These are phyloP conservation scores for Zaprionus ghesquierei DNA, from an alignment of 1,140 invertebrate species.

Conservation along the genomic window DNA sequence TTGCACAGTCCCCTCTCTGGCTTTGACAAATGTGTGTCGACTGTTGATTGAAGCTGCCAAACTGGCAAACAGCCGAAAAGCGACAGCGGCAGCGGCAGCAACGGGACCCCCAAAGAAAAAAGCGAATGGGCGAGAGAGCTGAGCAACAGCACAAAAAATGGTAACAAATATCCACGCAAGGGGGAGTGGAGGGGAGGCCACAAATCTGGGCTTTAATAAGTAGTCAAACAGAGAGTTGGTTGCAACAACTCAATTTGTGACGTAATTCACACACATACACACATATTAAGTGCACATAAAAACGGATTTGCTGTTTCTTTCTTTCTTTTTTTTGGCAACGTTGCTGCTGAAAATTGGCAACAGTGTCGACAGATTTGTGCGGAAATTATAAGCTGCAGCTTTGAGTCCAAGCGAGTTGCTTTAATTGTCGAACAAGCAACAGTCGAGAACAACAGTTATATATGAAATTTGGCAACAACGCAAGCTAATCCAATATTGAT, in stretches of 20 bases:
- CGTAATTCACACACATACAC: neutral
- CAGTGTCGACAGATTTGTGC: neutral
- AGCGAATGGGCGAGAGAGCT: neutral
- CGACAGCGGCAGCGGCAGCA: too few relatives aligned
- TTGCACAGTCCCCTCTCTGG: neutral
- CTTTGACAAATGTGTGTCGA: constrained; percentile 49
- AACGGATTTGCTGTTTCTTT: neutral
- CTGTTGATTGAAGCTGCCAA: constrained; percentile 46
- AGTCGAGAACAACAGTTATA: neutral
- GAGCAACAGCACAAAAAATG: neutral
- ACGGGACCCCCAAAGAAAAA: neutral
- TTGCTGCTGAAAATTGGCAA: constrained; percentile 13
- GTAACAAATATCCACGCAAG: neutral
- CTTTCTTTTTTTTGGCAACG: neutral
- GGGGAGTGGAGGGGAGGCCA: neutral
- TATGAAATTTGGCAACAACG: constrained; percentile 6
- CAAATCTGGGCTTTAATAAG: constrained; percentile 43
- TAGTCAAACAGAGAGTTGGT: neutral
- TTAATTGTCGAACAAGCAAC: neutral
- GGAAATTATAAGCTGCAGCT: neutral
- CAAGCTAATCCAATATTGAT: neutral
- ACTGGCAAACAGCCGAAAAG: constrained; percentile 27
- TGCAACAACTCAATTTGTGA: constrained; percentile 36
- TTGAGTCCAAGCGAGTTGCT: neutral
- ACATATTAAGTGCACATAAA: constrained; percentile 7